phyloP scores from a whole-genome alignment of 64 coral and sea anemone species.

The Stichodactyla mertensii region DNA sequence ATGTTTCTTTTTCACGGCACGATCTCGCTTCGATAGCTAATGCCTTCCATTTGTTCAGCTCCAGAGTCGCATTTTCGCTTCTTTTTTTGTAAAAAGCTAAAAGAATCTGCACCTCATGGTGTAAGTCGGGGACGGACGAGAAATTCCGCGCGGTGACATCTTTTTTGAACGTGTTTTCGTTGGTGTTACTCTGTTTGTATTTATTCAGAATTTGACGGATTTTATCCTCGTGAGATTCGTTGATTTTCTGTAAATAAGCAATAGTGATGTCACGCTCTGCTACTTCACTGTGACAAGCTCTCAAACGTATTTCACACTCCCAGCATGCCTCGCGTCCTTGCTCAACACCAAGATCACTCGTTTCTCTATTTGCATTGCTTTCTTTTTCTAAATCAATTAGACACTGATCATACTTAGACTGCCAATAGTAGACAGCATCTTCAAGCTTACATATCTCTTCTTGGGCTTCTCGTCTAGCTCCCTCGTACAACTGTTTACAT shows the following conservation, averaged over 20 bases:
- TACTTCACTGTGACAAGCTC: constrained; percentile 14
- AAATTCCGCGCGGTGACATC: not conserved
- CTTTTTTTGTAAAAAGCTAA: constrained; percentile 2
- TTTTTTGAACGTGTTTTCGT: constrained; percentile 23
- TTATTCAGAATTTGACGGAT: constrained; percentile 26
- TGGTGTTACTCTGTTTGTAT: constrained; percentile 33
- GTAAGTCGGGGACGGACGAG: not conserved
- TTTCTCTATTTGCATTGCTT: not conserved
- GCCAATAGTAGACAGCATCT: constrained; percentile 18
- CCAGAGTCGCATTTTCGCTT: constrained; percentile 5
- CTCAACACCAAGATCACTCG: not conserved
- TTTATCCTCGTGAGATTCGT: constrained; percentile 29
- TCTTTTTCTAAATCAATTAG: constrained; percentile 24
- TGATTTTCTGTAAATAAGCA: constrained; percentile 25
- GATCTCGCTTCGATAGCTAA: constrained; percentile 15
- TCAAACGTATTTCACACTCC: constrained; percentile 25
- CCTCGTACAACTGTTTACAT: constrained; percentile 38
- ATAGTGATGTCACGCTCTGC: constrained; percentile 41
- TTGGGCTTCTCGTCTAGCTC: constrained; percentile 2
- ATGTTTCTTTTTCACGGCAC: constrained; percentile 28
- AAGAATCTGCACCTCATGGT: not conserved
- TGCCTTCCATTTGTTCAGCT: constrained; percentile 20
- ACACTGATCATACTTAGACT: constrained; percentile 28
- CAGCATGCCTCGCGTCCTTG: not conserved
- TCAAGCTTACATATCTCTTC: constrained; percentile 33